phyloP scores from a whole-genome alignment of 2,888 invertebrate species.

The Euzetes globulus region DNA sequence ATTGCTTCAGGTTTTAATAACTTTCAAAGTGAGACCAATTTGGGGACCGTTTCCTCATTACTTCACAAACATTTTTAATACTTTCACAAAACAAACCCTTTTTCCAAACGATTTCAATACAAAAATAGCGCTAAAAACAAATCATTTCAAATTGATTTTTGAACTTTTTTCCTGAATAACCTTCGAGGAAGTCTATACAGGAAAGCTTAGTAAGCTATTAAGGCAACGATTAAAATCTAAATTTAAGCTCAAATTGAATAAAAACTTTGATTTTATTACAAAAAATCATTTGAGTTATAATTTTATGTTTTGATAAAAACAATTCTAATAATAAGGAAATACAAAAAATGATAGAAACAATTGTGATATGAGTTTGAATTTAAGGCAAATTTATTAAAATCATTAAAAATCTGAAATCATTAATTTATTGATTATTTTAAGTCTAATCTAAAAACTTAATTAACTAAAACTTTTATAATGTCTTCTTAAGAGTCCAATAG shows the following conservation, averaged over 20 bases:
- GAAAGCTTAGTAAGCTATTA: too few relatives aligned
- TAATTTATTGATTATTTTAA: background rate
- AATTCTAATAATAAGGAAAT: background rate
- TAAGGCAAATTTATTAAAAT: background rate
- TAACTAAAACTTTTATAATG: background rate
- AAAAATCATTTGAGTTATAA: too few relatives aligned
- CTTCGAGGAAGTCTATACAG: too few relatives aligned
- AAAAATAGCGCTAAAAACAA: background rate
- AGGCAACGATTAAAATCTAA: too few relatives aligned
- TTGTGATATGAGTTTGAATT: too few relatives aligned
- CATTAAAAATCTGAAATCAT: background rate
- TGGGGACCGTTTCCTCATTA: background rate
- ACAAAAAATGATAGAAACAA: background rate
- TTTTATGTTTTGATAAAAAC: too few relatives aligned
- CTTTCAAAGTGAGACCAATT: background rate
- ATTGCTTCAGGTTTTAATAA: background rate
- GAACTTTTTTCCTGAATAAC: too few relatives aligned
- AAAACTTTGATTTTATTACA: too few relatives aligned
- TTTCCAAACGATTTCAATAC: background rate
- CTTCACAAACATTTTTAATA: background rate
- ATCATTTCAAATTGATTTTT: too few relatives aligned
- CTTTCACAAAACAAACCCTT: background rate
- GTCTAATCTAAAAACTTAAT: background rate
- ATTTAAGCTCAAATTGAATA: too few relatives aligned
- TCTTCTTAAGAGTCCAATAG: background rate